These are phyloP conservation scores for Brachylomia viminalis DNA, from an alignment of 2,888 invertebrate genomes.

Conservation along the genomic window DNA sequence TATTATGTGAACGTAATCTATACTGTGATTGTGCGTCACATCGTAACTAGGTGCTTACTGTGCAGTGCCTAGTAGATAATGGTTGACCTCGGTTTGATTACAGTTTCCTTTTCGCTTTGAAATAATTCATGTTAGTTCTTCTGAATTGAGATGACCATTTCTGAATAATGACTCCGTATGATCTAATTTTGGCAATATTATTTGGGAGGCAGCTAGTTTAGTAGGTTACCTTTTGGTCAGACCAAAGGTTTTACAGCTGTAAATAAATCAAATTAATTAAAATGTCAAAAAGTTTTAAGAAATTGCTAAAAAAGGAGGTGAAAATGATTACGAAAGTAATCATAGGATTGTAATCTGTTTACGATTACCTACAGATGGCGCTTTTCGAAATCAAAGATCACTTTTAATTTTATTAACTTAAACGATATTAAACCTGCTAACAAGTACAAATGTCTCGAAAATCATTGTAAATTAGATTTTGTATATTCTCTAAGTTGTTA, in stretches of 20 bases:
- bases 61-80: neutral
- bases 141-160: neutral
- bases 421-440: neutral
- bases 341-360: neutral
- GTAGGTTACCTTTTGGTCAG: neutral
- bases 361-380: neutral
- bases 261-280: neutral
- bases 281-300: neutral
- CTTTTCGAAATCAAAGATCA: neutral
- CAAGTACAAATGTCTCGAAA: too few species aligned
- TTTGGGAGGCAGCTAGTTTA: neutral
- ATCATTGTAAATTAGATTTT: neutral
- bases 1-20: too few species aligned
- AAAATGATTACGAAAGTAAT: neutral
- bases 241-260: neutral
- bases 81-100: conserved; percentile 7
- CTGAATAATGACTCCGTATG: neutral
- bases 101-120: conserved; percentile 7
- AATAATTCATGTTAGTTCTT: neutral
- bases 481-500: neutral
- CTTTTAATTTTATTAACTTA: neutral
- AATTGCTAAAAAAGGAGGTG: neutral
- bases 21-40: neutral
- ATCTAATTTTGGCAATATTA: neutral
- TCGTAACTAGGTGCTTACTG: neutral